phyloP scores from a whole-genome alignment of 2,797 vertebrate species.

The Borostomias antarcticus region DNA sequence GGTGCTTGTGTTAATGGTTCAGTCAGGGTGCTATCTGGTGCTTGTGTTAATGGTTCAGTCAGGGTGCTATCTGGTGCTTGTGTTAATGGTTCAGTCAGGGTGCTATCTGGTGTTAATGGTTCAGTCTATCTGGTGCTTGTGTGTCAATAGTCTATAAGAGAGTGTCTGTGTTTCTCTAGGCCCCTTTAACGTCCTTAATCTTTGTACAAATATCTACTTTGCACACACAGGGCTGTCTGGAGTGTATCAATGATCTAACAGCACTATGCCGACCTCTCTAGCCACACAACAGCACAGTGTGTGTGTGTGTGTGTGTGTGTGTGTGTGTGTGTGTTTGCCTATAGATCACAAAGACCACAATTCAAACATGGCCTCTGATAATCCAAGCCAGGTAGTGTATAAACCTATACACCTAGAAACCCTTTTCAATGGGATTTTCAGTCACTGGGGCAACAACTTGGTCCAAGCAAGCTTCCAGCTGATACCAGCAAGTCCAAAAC shows the following conservation, averaged over 20 bases:
- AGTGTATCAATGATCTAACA: constrained; percentile 77
- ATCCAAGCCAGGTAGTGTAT: background rate
- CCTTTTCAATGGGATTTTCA: too few species aligned
- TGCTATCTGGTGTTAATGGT: background rate
- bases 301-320: constrained; percentile 46
- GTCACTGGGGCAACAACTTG: too few species aligned
- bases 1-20: too few species aligned
- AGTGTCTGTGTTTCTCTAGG: constrained; percentile 80
- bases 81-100: background rate
- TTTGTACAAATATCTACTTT: constrained; percentile 91
- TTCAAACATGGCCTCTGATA: background rate
- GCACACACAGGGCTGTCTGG: constrained; percentile 79
- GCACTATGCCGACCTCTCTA: constrained; percentile 53
- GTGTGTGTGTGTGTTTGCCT: constrained; percentile 29
- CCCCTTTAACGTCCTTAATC: constrained; percentile 84
- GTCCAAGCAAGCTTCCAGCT: too few species aligned
- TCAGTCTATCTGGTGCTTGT: constrained; percentile 34
- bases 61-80: constrained; percentile 36
- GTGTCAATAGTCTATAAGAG: constrained; percentile 73
- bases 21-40: too few species aligned
- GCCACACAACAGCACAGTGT: constrained; percentile 43
- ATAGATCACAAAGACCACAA: background rate
- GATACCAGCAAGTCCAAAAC: too few species aligned
- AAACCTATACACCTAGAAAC: too few species aligned
- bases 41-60: constrained; percentile 20